These are phyloP conservation scores for Acronicta alni DNA, from an alignment of 2,888 invertebrate species.

Conservation along the genomic window DNA sequence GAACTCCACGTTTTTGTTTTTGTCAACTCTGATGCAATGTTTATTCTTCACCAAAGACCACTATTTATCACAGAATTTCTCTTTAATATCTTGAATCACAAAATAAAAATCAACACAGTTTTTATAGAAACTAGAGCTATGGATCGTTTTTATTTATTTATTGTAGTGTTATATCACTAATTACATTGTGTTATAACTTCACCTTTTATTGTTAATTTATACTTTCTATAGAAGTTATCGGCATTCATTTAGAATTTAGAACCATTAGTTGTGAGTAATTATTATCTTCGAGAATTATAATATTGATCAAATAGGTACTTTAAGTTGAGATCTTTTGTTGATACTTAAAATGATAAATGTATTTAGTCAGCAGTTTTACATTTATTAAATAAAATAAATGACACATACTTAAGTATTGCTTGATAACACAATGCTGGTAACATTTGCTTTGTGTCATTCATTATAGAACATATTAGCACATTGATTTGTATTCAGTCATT, in stretches of 20 bases:
- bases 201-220: constrained; percentile 14
- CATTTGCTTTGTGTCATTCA: constrained; percentile 24
- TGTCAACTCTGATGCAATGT: constrained; percentile 51
- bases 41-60: constrained; percentile 80
- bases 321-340: constrained; percentile 25
- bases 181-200: constrained; percentile 12
- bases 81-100: background rate
- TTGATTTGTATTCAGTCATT: constrained; percentile 38
- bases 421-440: constrained; percentile 20
- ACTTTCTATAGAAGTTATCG: constrained; percentile 6
- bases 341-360: constrained; percentile 25
- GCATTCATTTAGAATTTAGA: constrained; percentile 2
- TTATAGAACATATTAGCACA: constrained; percentile 27
- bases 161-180: constrained; percentile 25
- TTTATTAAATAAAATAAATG: constrained; percentile 15
- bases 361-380: constrained; percentile 30
- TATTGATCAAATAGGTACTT: constrained; percentile 14
- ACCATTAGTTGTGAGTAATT: constrained; percentile 8
- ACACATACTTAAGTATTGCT: constrained; percentile 24
- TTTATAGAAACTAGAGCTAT: constrained; percentile 13
- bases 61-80: constrained; percentile 39
- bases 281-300: constrained; percentile 1
- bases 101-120: constrained; percentile 13
- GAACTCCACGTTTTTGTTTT: constrained; percentile 56
- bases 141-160: constrained; percentile 26